Conservation (phyloP, 2,888 invertebrate species). For the Omphaloscelis lunosa region DNA sequence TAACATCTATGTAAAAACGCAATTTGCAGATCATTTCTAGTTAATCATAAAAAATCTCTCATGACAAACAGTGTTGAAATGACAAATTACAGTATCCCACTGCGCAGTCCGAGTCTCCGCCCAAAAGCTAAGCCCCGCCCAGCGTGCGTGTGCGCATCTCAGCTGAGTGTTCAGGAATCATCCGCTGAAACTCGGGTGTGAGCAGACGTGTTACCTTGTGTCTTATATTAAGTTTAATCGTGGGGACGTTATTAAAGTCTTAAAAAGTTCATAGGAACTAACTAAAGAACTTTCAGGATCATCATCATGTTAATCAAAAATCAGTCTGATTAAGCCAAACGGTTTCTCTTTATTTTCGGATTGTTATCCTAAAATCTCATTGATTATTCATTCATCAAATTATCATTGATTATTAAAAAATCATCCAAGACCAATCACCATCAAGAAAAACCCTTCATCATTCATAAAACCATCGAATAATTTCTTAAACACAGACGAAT, state of each 20-base stretch:
- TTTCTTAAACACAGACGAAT: not conserved
- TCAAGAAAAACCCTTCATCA: not conserved
- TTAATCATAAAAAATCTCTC: not conserved
- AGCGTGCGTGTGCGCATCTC: constrained; percentile 62
- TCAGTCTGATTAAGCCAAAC: not conserved
- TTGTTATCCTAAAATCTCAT: not conserved
- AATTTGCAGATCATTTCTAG: not conserved
- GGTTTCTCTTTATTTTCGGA: not conserved
- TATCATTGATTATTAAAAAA: not conserved
- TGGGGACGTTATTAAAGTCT: not conserved
- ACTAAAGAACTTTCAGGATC: not conserved
- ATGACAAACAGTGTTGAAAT: constrained; percentile 21
- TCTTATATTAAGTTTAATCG: not conserved
- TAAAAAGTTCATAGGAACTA: not conserved
- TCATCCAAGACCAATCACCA: not conserved
- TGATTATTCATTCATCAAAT: not conserved
- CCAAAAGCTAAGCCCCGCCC: constrained; percentile 76
- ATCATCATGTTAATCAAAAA: no score
- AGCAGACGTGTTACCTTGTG: constrained; percentile 52
- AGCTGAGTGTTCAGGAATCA: constrained; percentile 62
- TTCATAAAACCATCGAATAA: not conserved
- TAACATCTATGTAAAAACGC: not conserved
- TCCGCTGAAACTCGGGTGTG: constrained; percentile 62
- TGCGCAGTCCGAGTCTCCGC: constrained; percentile 63
- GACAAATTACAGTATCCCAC: constrained; percentile 31